Percentiles rank a stretch among this genome's conserved stretches.
phyloP scores from a whole-genome alignment of 2,797 vertebrate species.

The Alosa sapidissima region DNA sequence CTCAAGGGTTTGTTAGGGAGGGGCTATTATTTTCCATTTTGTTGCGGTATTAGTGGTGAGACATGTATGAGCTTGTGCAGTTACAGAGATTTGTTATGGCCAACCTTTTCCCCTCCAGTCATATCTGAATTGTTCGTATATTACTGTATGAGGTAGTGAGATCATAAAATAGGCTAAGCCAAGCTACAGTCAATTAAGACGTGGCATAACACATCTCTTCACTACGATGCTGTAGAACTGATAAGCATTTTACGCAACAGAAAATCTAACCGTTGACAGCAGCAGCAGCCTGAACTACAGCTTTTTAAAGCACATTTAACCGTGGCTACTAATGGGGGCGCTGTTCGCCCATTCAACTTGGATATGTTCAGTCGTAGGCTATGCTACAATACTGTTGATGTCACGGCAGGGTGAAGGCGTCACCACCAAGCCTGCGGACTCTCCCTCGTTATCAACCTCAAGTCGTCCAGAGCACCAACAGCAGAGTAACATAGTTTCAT shows the following conservation, averaged over 20 bases:
- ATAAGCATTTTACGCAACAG: neutral
- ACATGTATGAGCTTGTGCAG: slow-evolving; percentile 12
- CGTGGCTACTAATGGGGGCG: neutral
- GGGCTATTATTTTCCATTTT: slow-evolving; percentile 19
- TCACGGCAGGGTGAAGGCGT: slow-evolving; percentile 21
- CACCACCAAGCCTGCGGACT: slow-evolving; percentile 16
- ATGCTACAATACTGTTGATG: slow-evolving; percentile 1
- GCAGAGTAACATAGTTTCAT: slow-evolving; percentile 15
- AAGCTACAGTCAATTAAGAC: neutral
- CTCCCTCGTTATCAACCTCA: slow-evolving; percentile 20
- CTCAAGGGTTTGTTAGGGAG: neutral
- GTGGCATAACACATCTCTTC: neutral
- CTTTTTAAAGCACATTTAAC: neutral
- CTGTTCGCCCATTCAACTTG: neutral
- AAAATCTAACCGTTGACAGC: neutral
- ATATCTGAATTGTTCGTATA: neutral
- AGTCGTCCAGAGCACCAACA: neutral
- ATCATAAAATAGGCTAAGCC: neutral
- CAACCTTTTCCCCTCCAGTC: neutral
- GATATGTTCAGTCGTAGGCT: slow-evolving; percentile 1
- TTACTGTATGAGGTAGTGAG: neutral
- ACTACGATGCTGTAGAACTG: neutral
- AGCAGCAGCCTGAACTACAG: neutral
- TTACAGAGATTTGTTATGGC: neutral
- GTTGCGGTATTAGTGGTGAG: slow-evolving; percentile 2